A percentile compares a stretch with the other conserved stretches of the same genome.
Evolutionary conservation across 2,113 vertebrate species (phyloP).

Genomic region (Micromys minutus): DNA sequence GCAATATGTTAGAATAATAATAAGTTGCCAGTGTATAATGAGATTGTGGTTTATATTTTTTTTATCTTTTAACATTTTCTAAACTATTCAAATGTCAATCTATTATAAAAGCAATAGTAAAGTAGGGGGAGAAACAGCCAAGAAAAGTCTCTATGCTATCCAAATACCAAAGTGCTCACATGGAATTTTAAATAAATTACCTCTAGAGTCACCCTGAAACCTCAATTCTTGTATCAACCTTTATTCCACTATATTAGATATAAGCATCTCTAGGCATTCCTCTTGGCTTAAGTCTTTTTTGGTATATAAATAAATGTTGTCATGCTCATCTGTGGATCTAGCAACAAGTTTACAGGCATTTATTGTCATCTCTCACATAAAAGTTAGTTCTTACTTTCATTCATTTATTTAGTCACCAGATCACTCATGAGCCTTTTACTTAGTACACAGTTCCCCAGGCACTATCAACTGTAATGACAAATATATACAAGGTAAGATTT

Average conservation of each 20-base stretch:
- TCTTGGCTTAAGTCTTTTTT: not conserved
- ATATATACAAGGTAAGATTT: slow-evolving; percentile 15
- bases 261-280: not conserved
- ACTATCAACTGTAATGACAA: not conserved
- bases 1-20: slow-evolving; percentile 21
- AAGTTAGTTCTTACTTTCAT: slow-evolving; percentile 10
- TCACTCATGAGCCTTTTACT: not conserved
- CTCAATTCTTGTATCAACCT: not conserved
- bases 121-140: not conserved
- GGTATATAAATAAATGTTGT: not conserved
- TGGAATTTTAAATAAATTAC: slow-evolving; percentile 10
- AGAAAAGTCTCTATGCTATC: not conserved
- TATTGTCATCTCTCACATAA: not conserved
- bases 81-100: slow-evolving; percentile 41
- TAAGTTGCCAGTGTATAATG: not conserved
- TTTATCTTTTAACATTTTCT: slow-evolving; percentile 48
- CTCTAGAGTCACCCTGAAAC: not conserved
- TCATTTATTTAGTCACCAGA: not conserved
- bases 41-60: slow-evolving; percentile 38
- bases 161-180: not conserved
- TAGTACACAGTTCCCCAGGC: not conserved
- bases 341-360: not conserved
- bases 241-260: not conserved
- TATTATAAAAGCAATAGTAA: not conserved
- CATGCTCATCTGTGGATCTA: not conserved